Evolutionary conservation across 1,140 invertebrate species (phyloP).

Genomic region (Piezodorus guildinii): DNA sequence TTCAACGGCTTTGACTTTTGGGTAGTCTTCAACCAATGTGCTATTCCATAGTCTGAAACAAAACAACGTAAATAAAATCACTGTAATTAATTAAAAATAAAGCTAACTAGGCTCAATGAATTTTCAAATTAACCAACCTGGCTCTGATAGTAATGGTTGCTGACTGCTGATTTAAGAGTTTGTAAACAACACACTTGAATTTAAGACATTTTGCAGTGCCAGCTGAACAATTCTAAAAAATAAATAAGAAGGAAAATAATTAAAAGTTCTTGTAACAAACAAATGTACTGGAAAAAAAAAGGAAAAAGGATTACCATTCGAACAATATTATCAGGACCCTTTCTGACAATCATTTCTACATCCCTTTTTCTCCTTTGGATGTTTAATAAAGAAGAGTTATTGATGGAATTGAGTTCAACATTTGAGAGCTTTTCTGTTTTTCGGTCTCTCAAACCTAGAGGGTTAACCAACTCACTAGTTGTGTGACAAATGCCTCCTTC

Average conservation of each 20-base stretch:
- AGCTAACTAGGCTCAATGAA: neutral
- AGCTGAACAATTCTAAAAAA: slow-evolving; percentile 59
- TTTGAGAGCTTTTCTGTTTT: neutral
- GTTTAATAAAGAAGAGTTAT: neutral
- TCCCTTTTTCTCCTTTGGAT: slow-evolving; percentile 42
- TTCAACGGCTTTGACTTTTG: slow-evolving; percentile 65
- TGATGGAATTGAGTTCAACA: neutral
- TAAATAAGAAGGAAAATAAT: no score
- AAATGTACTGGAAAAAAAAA: neutral
- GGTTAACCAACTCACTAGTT: slow-evolving; percentile 49
- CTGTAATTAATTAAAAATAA: neutral
- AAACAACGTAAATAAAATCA: slow-evolving; percentile 17
- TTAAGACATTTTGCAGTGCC: slow-evolving; percentile 76
- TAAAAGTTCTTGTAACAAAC: no score
- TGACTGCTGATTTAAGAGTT: slow-evolving; percentile 57
- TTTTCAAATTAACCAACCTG: slow-evolving; percentile 35
- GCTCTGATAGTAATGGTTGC: slow-evolving; percentile 68
- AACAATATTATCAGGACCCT: slow-evolving; percentile 21
- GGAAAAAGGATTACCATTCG: slow-evolving; percentile 9
- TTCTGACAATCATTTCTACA: slow-evolving; percentile 52
- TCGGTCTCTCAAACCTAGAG: slow-evolving; percentile 47
- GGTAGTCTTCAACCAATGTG: slow-evolving; percentile 77
- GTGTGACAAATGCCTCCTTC: slow-evolving; percentile 50
- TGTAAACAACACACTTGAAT: slow-evolving; percentile 67
- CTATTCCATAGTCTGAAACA: slow-evolving; percentile 70